phyloP scores from a whole-genome alignment of 1,140 invertebrate genomes.

The Solen grandis region DNA sequence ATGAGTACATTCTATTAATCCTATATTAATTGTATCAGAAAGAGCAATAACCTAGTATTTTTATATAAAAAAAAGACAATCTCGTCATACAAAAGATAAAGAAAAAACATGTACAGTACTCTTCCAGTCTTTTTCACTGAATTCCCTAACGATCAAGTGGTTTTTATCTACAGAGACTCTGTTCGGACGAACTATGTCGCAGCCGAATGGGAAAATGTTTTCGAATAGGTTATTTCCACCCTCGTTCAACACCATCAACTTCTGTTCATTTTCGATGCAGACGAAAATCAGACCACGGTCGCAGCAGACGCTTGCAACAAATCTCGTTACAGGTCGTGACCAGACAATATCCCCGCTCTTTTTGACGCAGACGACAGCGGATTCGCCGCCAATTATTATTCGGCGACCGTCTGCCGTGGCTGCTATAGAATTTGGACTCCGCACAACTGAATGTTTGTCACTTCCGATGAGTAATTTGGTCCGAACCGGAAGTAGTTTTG shows the following conservation, averaged over 20 bases:
- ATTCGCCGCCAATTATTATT: constrained; percentile 52
- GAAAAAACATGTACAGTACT: constrained; percentile 49
- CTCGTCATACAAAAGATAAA: neutral
- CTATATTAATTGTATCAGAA: no score
- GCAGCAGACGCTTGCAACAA: constrained; percentile 39
- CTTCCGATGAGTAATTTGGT: constrained; percentile 45
- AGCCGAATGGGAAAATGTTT: constrained; percentile 47
- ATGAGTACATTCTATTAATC: no score
- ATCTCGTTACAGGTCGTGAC: constrained; percentile 46
- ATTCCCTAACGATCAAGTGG: constrained; percentile 42
- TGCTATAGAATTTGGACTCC: constrained; percentile 47
- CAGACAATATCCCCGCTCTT: constrained; percentile 48
- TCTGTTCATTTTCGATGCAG: constrained; percentile 51
- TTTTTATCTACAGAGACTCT: constrained; percentile 40
- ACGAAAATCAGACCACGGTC: constrained; percentile 49
- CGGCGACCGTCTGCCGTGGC: constrained; percentile 49
- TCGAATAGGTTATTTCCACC: constrained; percentile 41
- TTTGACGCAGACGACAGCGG: constrained; percentile 45
- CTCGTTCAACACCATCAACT: constrained; percentile 44
- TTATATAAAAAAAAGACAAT: no score
- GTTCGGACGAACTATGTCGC: constrained; percentile 48
- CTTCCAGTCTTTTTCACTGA: constrained; percentile 51
- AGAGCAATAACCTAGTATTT: no score
- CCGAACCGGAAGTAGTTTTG: constrained; percentile 32
- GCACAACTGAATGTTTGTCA: constrained; percentile 42